A percentile compares a stretch with the other conserved stretches of the same genome.
Conservation (phyloP, 2,797 vertebrate genomes). For the Chiloscyllium punctatum region DNA sequence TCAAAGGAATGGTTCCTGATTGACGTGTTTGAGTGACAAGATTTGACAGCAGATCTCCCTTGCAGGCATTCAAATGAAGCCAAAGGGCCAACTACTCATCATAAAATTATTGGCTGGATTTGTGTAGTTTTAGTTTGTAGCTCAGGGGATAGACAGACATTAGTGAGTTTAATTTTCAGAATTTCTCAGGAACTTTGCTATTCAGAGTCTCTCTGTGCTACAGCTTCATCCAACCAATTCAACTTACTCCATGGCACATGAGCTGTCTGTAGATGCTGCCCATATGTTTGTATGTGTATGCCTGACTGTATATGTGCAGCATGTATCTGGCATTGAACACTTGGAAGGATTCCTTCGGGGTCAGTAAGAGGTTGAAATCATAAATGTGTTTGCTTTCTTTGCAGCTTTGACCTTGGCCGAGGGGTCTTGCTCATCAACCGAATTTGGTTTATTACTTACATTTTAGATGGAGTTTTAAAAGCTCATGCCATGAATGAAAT, state of each 20-base stretch:
- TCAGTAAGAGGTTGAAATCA: neutral
- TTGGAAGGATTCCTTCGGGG: neutral
- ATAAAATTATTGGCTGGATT: neutral
- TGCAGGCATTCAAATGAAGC: neutral
- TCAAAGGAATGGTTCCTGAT: neutral
- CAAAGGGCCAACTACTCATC: neutral
- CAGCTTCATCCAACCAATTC: neutral
- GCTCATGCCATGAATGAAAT: neutral
- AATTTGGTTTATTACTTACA: neutral
- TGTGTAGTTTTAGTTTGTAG: neutral
- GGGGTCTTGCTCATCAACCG: neutral
- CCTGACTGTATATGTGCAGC: neutral
- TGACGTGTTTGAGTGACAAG: neutral
- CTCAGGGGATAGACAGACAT: neutral
- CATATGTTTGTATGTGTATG: neutral
- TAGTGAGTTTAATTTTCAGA: neutral
- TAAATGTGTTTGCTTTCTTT: neutral
- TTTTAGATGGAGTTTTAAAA: neutral
- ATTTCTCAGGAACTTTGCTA: neutral
- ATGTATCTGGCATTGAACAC: neutral
- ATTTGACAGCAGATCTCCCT: neutral
- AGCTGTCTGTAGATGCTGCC: neutral
- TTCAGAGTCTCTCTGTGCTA: neutral
- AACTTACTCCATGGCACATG: neutral
- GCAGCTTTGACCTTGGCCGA: neutral